These are phyloP conservation scores for Callyntrura guangdongensis DNA, from an alignment of 2,888 invertebrate species.

Conservation along the genomic window DNA sequence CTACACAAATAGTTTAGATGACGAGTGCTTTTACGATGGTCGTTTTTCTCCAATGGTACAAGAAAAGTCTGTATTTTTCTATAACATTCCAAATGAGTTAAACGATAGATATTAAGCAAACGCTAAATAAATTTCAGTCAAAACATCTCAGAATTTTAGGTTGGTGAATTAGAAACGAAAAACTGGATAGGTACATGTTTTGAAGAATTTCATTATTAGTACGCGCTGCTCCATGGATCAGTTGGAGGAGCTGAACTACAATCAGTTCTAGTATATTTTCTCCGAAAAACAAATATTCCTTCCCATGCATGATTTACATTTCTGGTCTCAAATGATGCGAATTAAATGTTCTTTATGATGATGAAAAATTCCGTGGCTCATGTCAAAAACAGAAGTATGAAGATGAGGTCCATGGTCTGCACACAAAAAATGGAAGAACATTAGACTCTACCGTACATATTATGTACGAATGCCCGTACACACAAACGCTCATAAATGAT, in stretches of 20 bases:
- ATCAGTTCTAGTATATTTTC: not conserved
- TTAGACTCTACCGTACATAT: not conserved
- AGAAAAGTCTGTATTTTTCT: not conserved
- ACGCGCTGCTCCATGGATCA: not conserved
- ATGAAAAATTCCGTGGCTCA: slow-evolving; percentile 65
- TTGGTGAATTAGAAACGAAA: no score
- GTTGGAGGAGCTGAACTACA: not conserved
- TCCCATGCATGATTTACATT: slow-evolving; percentile 36
- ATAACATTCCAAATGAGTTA: not conserved
- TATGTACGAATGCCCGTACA: not conserved
- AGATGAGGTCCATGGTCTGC: not conserved
- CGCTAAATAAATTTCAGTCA: not conserved
- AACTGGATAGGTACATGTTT: no score
- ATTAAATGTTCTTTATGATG: slow-evolving; percentile 70
- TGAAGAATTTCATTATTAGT: not conserved
- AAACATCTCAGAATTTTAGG: no score
- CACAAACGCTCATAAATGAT: not conserved
- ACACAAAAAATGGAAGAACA: slow-evolving; percentile 14
- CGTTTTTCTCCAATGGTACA: not conserved
- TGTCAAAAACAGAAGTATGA: slow-evolving; percentile 65
- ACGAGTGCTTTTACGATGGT: not conserved
- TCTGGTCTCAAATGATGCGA: slow-evolving; percentile 71
- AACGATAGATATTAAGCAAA: slow-evolving; percentile 1
- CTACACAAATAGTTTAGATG: not conserved
- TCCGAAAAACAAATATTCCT: not conserved